These are phyloP conservation scores for Puma concolor DNA, from an alignment of 2,113 vertebrate species.

Conservation along the genomic window DNA sequence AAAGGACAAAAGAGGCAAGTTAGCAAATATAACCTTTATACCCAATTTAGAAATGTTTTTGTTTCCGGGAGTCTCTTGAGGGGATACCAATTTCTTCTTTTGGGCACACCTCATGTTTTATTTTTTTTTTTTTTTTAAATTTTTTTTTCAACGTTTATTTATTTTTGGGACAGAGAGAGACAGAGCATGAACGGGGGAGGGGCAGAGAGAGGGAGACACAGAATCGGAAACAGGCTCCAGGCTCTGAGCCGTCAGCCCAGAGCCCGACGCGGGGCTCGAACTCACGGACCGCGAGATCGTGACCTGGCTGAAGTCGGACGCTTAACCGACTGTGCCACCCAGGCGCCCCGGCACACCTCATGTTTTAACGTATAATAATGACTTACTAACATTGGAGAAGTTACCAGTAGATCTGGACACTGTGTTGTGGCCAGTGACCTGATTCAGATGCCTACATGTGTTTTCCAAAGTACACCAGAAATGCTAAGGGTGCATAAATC, in stretches of 20 bases:
- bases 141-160: too few relatives aligned
- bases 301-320: too few relatives aligned
- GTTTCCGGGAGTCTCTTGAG: background rate
- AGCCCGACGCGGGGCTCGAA: too few relatives aligned
- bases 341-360: background rate
- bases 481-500: background rate
- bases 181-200: too few relatives aligned
- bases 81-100: constrained; percentile 12
- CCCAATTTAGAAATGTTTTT: constrained; percentile 24
- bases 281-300: too few relatives aligned
- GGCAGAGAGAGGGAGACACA: too few relatives aligned
- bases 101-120: background rate
- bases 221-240: too few relatives aligned
- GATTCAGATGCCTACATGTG: background rate
- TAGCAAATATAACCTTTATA: background rate
- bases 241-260: too few relatives aligned
- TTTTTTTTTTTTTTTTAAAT: too few relatives aligned
- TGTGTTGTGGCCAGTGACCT: background rate
- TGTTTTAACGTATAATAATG: background rate
- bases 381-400: background rate
- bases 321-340: too few relatives aligned
- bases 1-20: background rate
- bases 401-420: background rate
- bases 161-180: too few relatives aligned
- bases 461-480: constrained; percentile 28